Percentiles rank a stretch among this genome's conserved stretches.
These are phyloP conservation scores for Carlito syrichta DNA, from an alignment of 2,113 vertebrate genomes.

Conservation along the genomic window DNA sequence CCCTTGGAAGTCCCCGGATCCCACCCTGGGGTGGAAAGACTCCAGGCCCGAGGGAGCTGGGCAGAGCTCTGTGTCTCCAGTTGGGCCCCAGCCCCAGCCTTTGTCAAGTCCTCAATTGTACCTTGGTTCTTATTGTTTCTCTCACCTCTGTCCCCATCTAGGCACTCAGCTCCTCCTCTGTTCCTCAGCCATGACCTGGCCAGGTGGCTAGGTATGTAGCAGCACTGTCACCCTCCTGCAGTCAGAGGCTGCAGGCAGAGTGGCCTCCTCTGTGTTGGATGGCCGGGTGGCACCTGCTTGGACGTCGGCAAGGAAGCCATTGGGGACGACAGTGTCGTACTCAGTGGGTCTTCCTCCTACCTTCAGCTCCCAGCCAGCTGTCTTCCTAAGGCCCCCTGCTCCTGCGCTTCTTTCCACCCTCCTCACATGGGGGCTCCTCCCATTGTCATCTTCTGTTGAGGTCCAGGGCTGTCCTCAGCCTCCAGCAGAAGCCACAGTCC, in stretches of 20 bases:
- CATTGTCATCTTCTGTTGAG: not conserved
- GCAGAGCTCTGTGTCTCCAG: not conserved
- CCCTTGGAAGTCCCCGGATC: not conserved
- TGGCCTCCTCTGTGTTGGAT: too few species aligned
- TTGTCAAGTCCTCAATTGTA: too few species aligned
- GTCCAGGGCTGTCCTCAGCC: not conserved
- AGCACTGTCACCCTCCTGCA: not conserved
- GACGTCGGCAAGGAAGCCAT: not conserved
- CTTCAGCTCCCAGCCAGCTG: not conserved
- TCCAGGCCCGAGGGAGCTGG: not conserved
- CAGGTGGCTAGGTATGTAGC: not conserved
- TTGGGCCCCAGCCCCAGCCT: not conserved
- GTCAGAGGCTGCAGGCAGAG: not conserved
- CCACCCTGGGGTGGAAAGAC: not conserved
- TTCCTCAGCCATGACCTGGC: not conserved
- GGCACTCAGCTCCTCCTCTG: not conserved
- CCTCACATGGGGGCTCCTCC: not conserved
- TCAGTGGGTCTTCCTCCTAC: fast-evolving
- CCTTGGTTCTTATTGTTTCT: not conserved
- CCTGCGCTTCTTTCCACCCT: not conserved
- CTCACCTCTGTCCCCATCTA: not conserved
- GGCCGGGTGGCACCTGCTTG: not conserved
- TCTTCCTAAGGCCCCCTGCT: not conserved
- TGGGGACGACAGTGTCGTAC: not conserved
- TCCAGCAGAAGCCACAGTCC: not conserved